Evolutionary conservation across 1,140 invertebrate species (phyloP), one percentile per base, ranked within the genome.

Genomic region (Cardiocondyla obscurior): DNA sequence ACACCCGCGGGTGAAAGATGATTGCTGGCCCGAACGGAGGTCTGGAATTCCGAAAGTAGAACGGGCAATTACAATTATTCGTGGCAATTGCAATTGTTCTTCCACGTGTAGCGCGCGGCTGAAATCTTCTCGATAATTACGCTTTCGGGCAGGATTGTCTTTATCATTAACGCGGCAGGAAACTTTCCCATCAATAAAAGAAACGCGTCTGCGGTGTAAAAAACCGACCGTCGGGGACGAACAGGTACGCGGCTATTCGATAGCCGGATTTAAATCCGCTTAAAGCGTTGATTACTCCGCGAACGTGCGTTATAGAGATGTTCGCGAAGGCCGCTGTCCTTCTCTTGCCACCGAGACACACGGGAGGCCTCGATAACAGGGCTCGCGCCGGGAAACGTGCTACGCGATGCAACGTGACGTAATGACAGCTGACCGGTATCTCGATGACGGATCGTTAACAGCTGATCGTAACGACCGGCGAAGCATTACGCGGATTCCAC

Each of bases 381-480:
- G 64, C 39, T 16, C 46, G 33, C 44, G 10, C 6, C 64, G 62
- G 49, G 53, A 10, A n/a, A 70, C 44, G 19, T 53, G 30, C 30
- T 22, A 16, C n/a, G 14, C 39, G 77, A 33, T 46, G 79, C 49
- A 36, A 72, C 42, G 42, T 70, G 79, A 72, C 42, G 67, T 28
- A 73, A 81, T 46, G 16, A 12, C 51, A 14, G 30, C 36, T 39
- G 49, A 14, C 28, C 30, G 67, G 19, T 73, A 58, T 58, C 55
- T 81, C 53, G n/a, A 73, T 55, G 81, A 51, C 58, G 69, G 55
- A 60, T 82, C 58, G 81, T 82, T 82, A 82, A 62, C 70, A 76
- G 70, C 70, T 73, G 81, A 76, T 82, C 57, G 55, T 76, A 55
- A 58, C 39, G 44, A 44, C 25, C 57, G 70, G 16, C 81, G 81